These are phyloP conservation scores for Hofmannophila pseudospretella DNA, from an alignment of 2,888 invertebrate species.

Conservation along the genomic window DNA sequence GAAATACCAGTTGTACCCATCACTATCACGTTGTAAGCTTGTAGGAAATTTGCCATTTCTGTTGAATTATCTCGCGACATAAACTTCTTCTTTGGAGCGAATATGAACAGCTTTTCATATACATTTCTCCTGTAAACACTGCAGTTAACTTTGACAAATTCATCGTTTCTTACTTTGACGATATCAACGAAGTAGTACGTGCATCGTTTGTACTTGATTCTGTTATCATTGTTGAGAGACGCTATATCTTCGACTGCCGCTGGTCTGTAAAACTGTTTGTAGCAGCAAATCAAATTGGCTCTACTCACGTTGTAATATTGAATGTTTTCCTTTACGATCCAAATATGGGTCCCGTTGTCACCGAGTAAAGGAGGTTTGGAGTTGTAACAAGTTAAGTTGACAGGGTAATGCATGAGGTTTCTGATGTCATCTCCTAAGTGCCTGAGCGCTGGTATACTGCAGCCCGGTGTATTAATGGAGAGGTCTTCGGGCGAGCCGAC, in stretches of 20 bases:
- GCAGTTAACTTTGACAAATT: constrained; percentile 82
- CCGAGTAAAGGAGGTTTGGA: constrained; percentile 53
- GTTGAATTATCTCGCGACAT: constrained; percentile 12
- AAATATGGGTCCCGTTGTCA: constrained; percentile 73
- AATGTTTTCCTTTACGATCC: constrained; percentile 58
- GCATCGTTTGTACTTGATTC: constrained; percentile 59
- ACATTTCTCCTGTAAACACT: constrained; percentile 47
- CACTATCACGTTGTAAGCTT: constrained; percentile 82
- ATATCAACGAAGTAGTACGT: constrained; percentile 49
- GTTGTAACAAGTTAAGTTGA: constrained; percentile 57
- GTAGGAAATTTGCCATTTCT: constrained; percentile 9
- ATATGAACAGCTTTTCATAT: constrained; percentile 82
- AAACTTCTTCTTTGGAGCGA: constrained; percentile 61
- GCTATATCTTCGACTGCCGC: constrained; percentile 39
- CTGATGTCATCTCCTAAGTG: constrained; percentile 69
- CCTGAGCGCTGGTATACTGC: constrained; percentile 79
- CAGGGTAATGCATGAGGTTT: constrained; percentile 57
- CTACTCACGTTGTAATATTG: constrained; percentile 59
- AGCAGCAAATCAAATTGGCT: constrained; percentile 68
- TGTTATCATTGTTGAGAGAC: constrained; percentile 45
- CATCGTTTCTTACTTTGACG: constrained; percentile 53
- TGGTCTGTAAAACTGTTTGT: constrained; percentile 68
- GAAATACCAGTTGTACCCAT: constrained; percentile 91
- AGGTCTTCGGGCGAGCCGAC: too few species aligned
- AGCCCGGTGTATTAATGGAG: constrained; percentile 78